Evolutionary conservation across 2,113 vertebrate species (phyloP).

Genomic region (Pseudorasbora parva): DNA sequence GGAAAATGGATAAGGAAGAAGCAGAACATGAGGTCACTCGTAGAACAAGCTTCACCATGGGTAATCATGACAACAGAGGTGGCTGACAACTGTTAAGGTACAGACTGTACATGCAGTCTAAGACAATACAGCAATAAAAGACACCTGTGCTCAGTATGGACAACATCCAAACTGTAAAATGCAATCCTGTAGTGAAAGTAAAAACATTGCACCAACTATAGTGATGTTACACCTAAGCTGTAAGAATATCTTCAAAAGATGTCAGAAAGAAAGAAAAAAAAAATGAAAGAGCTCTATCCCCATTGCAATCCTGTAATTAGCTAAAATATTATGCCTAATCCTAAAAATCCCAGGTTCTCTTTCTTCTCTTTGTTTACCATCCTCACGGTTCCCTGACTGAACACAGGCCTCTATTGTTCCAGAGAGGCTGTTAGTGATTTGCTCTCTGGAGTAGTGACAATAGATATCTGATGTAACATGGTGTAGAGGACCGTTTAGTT

Average conservation of each 20-base stretch:
- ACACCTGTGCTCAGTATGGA: neutral
- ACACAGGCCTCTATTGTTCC: constrained; percentile 26
- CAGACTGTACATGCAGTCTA: neutral
- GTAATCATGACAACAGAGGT: neutral
- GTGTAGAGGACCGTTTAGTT: constrained; percentile 47
- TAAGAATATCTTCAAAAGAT: neutral
- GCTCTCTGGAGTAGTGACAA: constrained; percentile 45
- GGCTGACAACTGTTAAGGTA: neutral
- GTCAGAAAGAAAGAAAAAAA: too few species aligned
- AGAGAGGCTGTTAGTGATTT: constrained; percentile 41
- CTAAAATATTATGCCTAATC: neutral
- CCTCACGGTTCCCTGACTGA: constrained; percentile 30
- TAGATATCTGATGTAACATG: constrained; percentile 52
- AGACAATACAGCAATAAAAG: neutral
- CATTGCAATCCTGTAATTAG: neutral
- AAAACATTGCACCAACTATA: neutral
- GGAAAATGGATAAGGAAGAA: neutral
- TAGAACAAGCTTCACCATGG: neutral
- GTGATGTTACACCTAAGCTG: too few species aligned
- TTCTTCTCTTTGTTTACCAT: constrained; percentile 17
- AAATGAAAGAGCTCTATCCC: neutral
- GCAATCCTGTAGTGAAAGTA: too few species aligned
- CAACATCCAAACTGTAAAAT: neutral
- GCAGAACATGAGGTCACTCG: neutral
- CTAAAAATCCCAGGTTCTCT: neutral